Conservation (phyloP, 2,797 vertebrate species). For the Phrynocephalus vlangalii region DNA sequence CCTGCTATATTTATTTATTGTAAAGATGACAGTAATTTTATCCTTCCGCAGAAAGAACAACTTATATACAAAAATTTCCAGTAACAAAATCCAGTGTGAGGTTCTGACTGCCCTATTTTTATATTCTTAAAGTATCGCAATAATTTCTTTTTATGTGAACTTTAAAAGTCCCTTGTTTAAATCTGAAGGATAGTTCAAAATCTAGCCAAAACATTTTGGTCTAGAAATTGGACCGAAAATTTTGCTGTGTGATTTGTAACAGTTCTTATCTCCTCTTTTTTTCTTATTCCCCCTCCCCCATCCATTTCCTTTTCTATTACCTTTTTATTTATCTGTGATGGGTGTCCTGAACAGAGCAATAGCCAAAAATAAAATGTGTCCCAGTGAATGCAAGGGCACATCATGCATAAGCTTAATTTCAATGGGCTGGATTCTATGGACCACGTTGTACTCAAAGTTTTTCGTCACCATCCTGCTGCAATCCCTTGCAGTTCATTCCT, state of each 20-base stretch:
- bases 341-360: too few relatives aligned
- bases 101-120: conserved; percentile 22
- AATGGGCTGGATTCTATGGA: neutral
- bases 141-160: conserved; percentile 1
- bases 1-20: conserved; percentile 41
- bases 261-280: conserved; percentile 29
- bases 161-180: conserved; percentile 14
- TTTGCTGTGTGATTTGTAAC: neutral
- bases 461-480: neutral
- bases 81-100: conserved; percentile 12
- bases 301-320: neutral
- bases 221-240: conserved; percentile 31
- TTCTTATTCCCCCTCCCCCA: too few relatives aligned
- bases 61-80: conserved; percentile 30
- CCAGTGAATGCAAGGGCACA: neutral
- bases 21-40: conserved; percentile 38
- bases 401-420: neutral
- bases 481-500: neutral
- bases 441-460: neutral
- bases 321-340: neutral
- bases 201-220: conserved; percentile 14
- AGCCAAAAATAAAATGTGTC: neutral
- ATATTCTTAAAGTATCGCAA: conserved; percentile 2
- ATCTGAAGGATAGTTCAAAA: conserved; percentile 18
- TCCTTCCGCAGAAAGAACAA: conserved; percentile 11